These are phyloP conservation scores for Cavia porcellus DNA, from an alignment of 2,113 vertebrate species.

Conservation along the genomic window DNA sequence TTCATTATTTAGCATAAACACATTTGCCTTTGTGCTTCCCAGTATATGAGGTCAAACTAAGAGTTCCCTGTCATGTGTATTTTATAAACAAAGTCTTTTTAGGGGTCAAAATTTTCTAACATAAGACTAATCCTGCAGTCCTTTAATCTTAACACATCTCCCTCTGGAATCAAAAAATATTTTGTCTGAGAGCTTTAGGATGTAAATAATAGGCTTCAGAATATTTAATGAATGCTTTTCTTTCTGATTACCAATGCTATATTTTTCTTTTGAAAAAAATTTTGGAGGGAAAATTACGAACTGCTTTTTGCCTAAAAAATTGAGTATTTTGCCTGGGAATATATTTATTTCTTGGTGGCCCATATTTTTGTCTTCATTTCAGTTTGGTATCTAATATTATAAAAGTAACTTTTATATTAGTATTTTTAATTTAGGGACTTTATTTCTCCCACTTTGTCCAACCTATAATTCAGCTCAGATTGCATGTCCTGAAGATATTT, in stretches of 20 bases:
- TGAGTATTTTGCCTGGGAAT: not conserved
- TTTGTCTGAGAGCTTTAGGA: constrained; percentile 42
- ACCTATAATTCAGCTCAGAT: not conserved
- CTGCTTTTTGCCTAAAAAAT: constrained; percentile 52
- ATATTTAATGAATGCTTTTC: constrained; percentile 19
- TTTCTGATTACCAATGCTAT: not conserved
- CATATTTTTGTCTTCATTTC: not conserved
- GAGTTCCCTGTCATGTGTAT: not conserved
- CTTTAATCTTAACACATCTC: not conserved
- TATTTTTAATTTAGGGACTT: constrained; percentile 25
- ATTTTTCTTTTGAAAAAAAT: constrained; percentile 59
- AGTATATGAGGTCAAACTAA: not conserved
- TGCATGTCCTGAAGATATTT: not conserved
- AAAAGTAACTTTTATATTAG: not conserved
- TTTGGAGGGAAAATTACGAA: not conserved
- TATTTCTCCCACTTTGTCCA: not conserved
- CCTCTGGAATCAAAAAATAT: constrained; percentile 38
- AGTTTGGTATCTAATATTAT: not conserved
- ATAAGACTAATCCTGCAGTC: not conserved
- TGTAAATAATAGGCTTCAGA: not conserved
- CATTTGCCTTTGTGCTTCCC: not conserved
- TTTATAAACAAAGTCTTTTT: not conserved
- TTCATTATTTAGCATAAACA: not conserved
- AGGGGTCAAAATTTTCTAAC: not conserved
- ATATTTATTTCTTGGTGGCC: not conserved